Evolutionary conservation across 2,797 vertebrate species (phyloP).

Genomic region (Tympanoctomys barrerae): DNA sequence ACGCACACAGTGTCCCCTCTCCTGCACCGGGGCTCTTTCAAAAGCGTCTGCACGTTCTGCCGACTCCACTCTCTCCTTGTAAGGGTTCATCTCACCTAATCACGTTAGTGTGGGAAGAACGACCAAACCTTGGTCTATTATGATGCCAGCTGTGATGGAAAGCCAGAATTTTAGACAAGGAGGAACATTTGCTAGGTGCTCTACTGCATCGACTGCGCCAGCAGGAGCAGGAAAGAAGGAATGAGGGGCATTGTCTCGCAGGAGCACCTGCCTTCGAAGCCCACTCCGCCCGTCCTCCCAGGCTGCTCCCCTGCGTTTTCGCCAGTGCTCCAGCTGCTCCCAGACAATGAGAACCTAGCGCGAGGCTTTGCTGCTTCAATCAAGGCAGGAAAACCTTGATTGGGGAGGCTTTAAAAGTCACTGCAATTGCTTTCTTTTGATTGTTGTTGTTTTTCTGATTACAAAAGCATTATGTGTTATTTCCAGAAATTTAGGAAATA

Average conservation of each 20-base stretch:
- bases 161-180: neutral
- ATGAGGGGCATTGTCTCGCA: slow-evolving; percentile 1
- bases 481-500: slow-evolving; percentile 58
- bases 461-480: slow-evolving; percentile 64
- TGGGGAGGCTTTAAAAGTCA: slow-evolving; percentile 61
- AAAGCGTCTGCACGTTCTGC: neutral
- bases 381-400: slow-evolving; percentile 58
- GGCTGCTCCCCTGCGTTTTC: neutral
- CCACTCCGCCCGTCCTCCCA: neutral
- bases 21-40: neutral
- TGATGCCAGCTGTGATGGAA: neutral
- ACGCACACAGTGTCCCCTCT: neutral
- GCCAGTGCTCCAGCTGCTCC: neutral
- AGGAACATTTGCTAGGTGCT: neutral
- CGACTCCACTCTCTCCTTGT: slow-evolving; percentile 24
- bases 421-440: slow-evolving; percentile 54
- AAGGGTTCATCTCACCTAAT: slow-evolving; percentile 20
- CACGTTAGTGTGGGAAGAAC: neutral
- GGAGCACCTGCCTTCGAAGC: slow-evolving; percentile 7
- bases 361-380: slow-evolving; percentile 14
- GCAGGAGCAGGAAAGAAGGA: neutral
- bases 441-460: slow-evolving; percentile 65
- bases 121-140: neutral
- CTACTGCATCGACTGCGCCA: neutral
- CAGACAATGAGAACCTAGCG: neutral